Conservation (phyloP, 2,888 invertebrate species). For the Eupithecia dodoneata region DNA sequence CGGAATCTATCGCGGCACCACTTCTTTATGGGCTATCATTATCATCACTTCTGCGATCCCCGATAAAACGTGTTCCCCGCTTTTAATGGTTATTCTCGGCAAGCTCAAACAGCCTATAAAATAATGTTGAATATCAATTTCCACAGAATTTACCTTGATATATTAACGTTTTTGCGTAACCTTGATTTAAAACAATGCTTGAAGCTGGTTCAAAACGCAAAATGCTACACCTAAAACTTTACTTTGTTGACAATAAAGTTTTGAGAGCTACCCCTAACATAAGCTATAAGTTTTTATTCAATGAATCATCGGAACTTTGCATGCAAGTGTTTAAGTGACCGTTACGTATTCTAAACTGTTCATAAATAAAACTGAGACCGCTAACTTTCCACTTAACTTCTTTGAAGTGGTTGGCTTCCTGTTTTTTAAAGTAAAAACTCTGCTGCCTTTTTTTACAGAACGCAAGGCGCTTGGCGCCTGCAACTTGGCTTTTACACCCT, state of each 20-base stretch:
- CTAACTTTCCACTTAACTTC: constrained; percentile 81
- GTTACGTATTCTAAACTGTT: constrained; percentile 66
- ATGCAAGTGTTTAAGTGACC: constrained; percentile 58
- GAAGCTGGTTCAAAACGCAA: not conserved
- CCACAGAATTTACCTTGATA: constrained; percentile 22
- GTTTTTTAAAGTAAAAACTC: constrained; percentile 70
- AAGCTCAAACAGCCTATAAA: constrained; percentile 73
- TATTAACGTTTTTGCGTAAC: not conserved
- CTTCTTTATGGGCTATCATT: constrained; percentile 81
- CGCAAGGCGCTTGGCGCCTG: constrained; percentile 72
- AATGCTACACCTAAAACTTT: not conserved
- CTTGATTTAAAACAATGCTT: not conserved
- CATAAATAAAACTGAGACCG: constrained; percentile 73
- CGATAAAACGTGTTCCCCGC: constrained; percentile 80
- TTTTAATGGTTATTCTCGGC: constrained; percentile 72
- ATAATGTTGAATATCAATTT: constrained; percentile 71
- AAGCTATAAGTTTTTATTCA: constrained; percentile 16
- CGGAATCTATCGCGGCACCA: constrained; percentile 77
- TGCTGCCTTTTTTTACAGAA: constrained; percentile 68
- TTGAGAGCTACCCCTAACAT: not conserved
- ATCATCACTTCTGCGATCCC: constrained; percentile 77
- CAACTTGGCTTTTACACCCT: constrained; percentile 78
- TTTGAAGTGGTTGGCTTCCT: constrained; percentile 78
- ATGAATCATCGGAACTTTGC: constrained; percentile 34
- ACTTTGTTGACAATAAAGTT: not conserved